Evolutionary conservation across 2,797 vertebrate genomes (phyloP).

Genomic region (Channa striata): DNA sequence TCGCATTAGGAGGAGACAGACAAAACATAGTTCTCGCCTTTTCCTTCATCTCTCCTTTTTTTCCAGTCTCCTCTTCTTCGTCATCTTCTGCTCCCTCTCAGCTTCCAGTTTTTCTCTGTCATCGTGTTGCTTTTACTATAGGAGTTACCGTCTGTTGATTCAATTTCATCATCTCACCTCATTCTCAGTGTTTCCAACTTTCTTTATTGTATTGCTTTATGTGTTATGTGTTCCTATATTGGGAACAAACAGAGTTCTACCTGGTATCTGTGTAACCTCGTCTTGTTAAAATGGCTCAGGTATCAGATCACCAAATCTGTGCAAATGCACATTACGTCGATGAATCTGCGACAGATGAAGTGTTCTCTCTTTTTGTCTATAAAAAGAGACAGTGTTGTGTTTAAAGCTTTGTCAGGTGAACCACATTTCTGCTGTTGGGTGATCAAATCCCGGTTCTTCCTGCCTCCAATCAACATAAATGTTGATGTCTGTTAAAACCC

Average conservation of each 20-base stretch:
- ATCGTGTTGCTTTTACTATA: constrained; percentile 14
- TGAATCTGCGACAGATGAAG: constrained; percentile 11
- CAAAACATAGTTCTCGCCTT: constrained; percentile 48
- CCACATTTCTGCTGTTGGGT: constrained; percentile 8
- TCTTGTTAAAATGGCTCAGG: constrained; percentile 17
- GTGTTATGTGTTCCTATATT: too few relatives aligned
- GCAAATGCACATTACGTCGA: constrained; percentile 23
- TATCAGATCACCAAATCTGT: constrained; percentile 38
- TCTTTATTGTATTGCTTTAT: constrained; percentile 18
- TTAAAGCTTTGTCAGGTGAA: constrained; percentile 25
- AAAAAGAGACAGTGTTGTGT: background rate
- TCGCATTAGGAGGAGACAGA: constrained; percentile 74
- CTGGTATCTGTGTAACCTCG: constrained; percentile 19
- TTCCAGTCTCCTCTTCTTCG: constrained; percentile 26
- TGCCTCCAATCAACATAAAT: constrained; percentile 15
- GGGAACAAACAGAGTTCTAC: too few relatives aligned
- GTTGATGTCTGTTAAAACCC: constrained; percentile 1
- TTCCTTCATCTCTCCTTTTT: constrained; percentile 34
- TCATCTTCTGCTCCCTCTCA: constrained; percentile 30
- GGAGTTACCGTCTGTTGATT: constrained; percentile 5
- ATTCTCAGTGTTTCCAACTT: constrained; percentile 6
- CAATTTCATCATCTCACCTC: constrained; percentile 16
- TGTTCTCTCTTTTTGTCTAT: constrained; percentile 19
- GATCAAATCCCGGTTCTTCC: constrained; percentile 9
- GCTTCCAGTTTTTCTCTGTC: constrained; percentile 8